These are phyloP conservation scores for Myathropa florea DNA, from an alignment of 2,888 invertebrate genomes.

Conservation along the genomic window DNA sequence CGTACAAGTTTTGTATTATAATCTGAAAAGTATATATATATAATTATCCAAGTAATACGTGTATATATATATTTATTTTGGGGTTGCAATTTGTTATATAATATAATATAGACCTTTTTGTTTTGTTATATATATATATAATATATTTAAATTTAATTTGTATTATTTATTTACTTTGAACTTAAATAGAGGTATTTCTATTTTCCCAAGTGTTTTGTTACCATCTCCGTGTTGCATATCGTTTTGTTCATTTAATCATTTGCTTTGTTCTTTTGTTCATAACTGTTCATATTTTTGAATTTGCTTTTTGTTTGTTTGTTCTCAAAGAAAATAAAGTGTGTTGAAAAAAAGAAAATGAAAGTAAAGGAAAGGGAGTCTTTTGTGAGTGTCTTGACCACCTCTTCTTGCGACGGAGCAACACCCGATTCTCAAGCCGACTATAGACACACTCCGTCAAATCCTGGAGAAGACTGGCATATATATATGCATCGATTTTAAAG, in stretches of 20 bases:
- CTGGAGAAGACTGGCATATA: too few species aligned
- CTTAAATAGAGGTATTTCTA: constrained; percentile 82
- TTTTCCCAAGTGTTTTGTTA: constrained; percentile 79
- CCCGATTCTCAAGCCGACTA: too few species aligned
- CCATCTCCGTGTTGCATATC: constrained; percentile 54
- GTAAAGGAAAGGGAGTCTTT: background rate
- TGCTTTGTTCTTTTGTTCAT: constrained; percentile 31
- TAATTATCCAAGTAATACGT: constrained; percentile 58
- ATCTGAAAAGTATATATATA: constrained; percentile 53
- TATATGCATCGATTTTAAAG: too few species aligned
- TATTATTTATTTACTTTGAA: constrained; percentile 77
- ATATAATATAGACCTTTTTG: constrained; percentile 62
- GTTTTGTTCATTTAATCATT: constrained; percentile 2
- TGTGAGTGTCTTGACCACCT: too few species aligned
- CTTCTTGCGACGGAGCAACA: too few species aligned
- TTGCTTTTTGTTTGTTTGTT: background rate
- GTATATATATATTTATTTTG: constrained; percentile 60
- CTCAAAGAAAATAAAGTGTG: background rate
- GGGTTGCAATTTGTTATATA: constrained; percentile 63
- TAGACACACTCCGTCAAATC: too few species aligned
- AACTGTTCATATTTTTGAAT: background rate
- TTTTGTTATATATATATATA: constrained; percentile 55
- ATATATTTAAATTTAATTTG: constrained; percentile 69
- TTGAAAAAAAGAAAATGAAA: constrained; percentile 2
- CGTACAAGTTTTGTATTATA: constrained; percentile 47